Base-by-base conservation (phyloP, 2,888 invertebrate species). In the Orthosia cruda region DNA sequence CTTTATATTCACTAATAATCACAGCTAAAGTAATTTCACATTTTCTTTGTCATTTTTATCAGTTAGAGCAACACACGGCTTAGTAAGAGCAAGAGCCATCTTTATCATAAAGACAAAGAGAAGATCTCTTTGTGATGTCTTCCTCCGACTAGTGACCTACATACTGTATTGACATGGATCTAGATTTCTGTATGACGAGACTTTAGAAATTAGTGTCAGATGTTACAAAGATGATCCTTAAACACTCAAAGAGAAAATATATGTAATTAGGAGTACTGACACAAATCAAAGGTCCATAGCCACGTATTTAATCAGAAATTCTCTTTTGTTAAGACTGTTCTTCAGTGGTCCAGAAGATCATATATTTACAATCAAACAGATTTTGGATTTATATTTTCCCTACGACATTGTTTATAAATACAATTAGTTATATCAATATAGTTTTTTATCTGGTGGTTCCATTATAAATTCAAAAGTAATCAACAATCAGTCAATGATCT, bases 101-200 rank as follows among this genome's bases (percentile, higher is more conserved):
- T 84, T 69, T 80, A 76, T 76, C 71, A 84, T 81, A 84, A 71
- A 85, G 57, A 84, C 80, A 85, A 85, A 85, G 70, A 63, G 15
- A 71, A 63, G 49, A 58, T 68, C n/a, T 80, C 71, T 76, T 84
- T 82, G 71, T 80, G 16, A 74, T 68, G 7, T 64, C 18, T 62
- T 65, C 40, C 57, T 70, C 47, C 18, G 23, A 74, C 57, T 47
- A 74, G 67, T 76, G 71, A 74, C 62, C 73, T 50, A 85, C 69
- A 62, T 74, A 63, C 20, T 68, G 3, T 50, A 65, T 71, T 73
- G 57, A 83, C 64, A 70, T 72, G 65, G 47, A 75, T 79, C 69
- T 84, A 81, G 57, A 72, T 86, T 67, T 57, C 32, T 40, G 61
- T 67, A 15, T 74, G 62, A 77, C 23, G 3, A 55, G 15, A 12